phyloP scores from a whole-genome alignment of 2,888 invertebrate species.

The Melinaea menophilus region DNA sequence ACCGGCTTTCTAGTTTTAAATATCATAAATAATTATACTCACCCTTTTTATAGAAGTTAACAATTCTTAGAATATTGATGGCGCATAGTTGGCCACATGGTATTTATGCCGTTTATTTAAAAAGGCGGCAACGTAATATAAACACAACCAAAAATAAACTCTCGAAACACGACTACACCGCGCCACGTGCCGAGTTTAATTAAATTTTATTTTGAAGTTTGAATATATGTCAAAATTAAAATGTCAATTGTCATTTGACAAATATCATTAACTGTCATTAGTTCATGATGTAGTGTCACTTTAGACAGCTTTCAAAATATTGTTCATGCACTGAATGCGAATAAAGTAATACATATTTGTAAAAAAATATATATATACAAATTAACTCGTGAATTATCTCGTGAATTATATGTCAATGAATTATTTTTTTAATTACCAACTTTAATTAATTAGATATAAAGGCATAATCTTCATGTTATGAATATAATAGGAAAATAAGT shows the following conservation, averaged over 20 bases:
- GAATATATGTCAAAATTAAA: not conserved
- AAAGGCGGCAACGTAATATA: constrained; percentile 17
- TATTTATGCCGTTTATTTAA: constrained; percentile 13
- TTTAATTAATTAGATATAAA: too few species aligned
- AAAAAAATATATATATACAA: too few species aligned
- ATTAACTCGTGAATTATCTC: too few species aligned
- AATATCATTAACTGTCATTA: not conserved
- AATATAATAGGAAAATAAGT: too few species aligned
- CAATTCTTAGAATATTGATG: constrained; percentile 1
- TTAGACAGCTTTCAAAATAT: too few species aligned
- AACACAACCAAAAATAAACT: constrained; percentile 17
- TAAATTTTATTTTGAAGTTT: constrained; percentile 8
- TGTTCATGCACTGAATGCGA: too few species aligned
- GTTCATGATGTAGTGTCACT: too few species aligned
- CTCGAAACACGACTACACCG: constrained; percentile 10
- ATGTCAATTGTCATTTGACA: constrained; percentile 1
- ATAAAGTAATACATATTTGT: too few species aligned
- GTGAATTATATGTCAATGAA: too few species aligned
- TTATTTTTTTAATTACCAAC: too few species aligned
- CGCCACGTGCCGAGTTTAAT: constrained; percentile 21
- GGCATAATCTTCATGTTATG: too few species aligned
- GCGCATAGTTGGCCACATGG: constrained; percentile 14
- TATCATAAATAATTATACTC: constrained; percentile 10
- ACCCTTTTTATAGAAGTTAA: constrained; percentile 11
- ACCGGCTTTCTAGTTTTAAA: constrained; percentile 16